Base-by-base conservation (phyloP, 2,113 vertebrate species). In the Rhodinocichla rosea region DNA sequence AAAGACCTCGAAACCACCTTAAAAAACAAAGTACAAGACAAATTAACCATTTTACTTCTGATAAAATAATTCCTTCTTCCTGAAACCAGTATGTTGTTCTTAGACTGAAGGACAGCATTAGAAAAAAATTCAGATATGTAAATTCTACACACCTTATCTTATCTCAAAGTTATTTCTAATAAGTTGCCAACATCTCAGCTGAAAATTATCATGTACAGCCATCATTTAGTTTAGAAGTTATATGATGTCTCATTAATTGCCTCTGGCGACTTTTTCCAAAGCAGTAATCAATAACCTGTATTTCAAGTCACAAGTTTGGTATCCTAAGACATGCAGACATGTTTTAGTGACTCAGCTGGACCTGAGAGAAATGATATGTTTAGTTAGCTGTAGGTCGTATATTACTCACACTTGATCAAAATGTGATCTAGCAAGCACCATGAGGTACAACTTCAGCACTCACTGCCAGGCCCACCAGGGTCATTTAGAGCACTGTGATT, bases 221-320 rank as follows among this genome's bases (percentile, higher is more conserved):
- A 92, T 37, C 13, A 83, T 85, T 92, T 88, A 94, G 13, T 83
- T 96, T 95, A 92, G 47, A 79, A 95, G 75, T 83, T 35, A 55
- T 19, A n/a, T 35, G 53, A 94, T 76, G 39, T 70, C 64, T 94
- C 52, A 11, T 95, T 97, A 96, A 96, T 95, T 59, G 89, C 84
- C n/a, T 80, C 45, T 47, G 52, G 70, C 45, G 83, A 89, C 77
- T 92, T 86, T 82, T 89, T 65, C 44, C 67, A 69, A 92, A 92
- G 63, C 59, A 90, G 50, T 89, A 85, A 62, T 86, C 91, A 90
- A 87, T 95, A 95, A 94, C 30, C 68, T 39, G 44, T n/a, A 22
- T 67, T 89, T 93, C 90, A 92, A 94, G 32, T 91, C 35, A 20
- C 56, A 65, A 60, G 7, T 56, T 52, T 87, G 9, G 24, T 62